Evolutionary conservation across 2,113 vertebrate species (phyloP), one percentile per base, ranked within the genome.

Genomic region (Malurus elegans): DNA sequence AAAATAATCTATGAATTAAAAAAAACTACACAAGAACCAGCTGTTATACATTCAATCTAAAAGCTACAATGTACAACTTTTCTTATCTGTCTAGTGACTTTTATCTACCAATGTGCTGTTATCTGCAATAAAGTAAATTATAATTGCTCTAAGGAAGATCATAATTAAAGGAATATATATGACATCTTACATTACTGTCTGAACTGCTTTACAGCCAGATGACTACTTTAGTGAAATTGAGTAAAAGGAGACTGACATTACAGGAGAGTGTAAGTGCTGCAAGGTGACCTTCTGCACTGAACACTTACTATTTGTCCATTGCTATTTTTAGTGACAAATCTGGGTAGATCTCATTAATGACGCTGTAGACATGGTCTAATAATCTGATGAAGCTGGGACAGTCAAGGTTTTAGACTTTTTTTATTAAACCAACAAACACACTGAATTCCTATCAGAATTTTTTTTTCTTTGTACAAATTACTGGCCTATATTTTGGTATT

Each of bases 121-220:
- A 97, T 90, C 97, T 93, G 91, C 95, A 93, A 95, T 96, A 96
- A 97, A 97, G 93, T 75, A 93, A 97, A 95, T 96, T 95, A 91
- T 97, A 97, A 98, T 96, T 96, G 95, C 95, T 95, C 97, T 86
- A 97, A 90, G 88, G 91, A 89, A 95, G 88, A 96, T 86, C 79
- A 82, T 94, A 97, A 97, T 96, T 97, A 98, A 97, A 96, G 75
- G 90, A 75, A 96, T 96, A 96, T 97, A 96, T 96, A 96, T 89
- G 90, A 95, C 91, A 94, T 73, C 70, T 74, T 76, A 94, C 86
- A 85, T 96, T 97, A 90, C 91, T 96, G 90, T 86, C 75, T 93
- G 93, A 92, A 95, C 86, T 91, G 86, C 74, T 97, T 97, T 96
- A 97, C 23, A 85, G 72, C 88, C 85, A 91, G 91, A 85, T 92